Evolutionary conservation across 2,797 vertebrate genomes (phyloP).

Genomic region (Labroides dimidiatus): DNA sequence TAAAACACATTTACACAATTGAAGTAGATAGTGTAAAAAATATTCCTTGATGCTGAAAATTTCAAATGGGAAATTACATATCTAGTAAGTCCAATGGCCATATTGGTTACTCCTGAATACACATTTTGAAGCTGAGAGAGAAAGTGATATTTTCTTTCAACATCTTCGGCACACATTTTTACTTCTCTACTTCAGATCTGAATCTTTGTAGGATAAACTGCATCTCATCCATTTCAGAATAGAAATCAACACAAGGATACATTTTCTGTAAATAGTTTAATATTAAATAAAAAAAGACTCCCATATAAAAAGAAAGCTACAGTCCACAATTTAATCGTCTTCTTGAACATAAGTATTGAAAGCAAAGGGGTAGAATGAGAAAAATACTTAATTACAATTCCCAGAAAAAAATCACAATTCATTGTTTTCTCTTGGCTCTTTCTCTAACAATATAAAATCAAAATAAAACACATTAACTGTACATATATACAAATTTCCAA

Average conservation of each 20-base stretch:
- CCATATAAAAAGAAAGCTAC: slow-evolving; percentile 88
- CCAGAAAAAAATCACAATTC: slow-evolving; percentile 83
- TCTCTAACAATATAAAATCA: slow-evolving; percentile 86
- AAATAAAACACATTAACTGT: slow-evolving; percentile 92
- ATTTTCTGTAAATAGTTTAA: slow-evolving; percentile 86
- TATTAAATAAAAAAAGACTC: slow-evolving; percentile 87
- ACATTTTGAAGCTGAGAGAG: no score
- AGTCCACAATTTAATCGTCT: slow-evolving; percentile 84
- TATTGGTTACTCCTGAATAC: no score
- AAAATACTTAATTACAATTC: slow-evolving; percentile 86
- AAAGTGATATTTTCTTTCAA: no score
- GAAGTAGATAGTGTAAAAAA: no score
- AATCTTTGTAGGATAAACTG: not conserved
- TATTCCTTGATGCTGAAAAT: no score
- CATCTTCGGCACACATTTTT: no score
- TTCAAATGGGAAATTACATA: no score
- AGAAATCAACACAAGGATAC: slow-evolving; percentile 52
- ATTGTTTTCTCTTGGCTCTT: slow-evolving; percentile 76
- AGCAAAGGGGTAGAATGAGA: slow-evolving; percentile 81
- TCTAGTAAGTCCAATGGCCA: no score
- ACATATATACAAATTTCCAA: slow-evolving; percentile 90
- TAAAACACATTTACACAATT: no score
- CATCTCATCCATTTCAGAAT: slow-evolving; percentile 6
- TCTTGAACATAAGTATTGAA: slow-evolving; percentile 83
- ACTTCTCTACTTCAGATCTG: no score